Evolutionary conservation across 2,113 vertebrate genomes (phyloP), one percentile per base, ranked within the genome.

Genomic region (Thamnaconus septentrionalis): DNA sequence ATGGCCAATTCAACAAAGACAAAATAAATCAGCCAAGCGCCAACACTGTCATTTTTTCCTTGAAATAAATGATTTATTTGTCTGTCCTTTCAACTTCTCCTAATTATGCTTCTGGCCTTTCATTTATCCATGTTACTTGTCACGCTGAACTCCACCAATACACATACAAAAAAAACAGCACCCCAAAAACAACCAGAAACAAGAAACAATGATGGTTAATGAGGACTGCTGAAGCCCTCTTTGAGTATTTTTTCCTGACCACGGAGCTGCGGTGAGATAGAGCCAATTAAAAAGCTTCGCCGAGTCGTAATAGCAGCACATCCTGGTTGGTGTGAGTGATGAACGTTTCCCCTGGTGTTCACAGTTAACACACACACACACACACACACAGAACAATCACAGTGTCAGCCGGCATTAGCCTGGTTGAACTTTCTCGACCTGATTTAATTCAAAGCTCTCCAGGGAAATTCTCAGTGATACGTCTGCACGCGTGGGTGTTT

Each of bases 401-500:
- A 72, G 75, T 81, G 78, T 75, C 75, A 12, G 40, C 40, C 55
- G 3, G 73, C 46, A 67, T 81, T 86, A 73, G 59, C 47, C 62
- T 79, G 79, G 79, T 81, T 77, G 73, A 50, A 39, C n/a, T 31
- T 76, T 85, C 77, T 73, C 70, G 75, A 79, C 77, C 48, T 83
- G 75, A 83, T 80, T 75, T 10, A 69, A 81, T 79, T 74, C 80
- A 85, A 73, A 69, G 66, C 6, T 74, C 80, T 78, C 72, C 46
- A 56, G 75, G 75, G 79, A 65, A 56, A 42, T 58, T 62, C 59
- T 64, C 0, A 3, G 45, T 64, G 65, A 49, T 41, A 31, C 65
- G 69, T 48, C 61, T 61, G 18, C 18, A 31, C 18, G 18, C 18
- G 18, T 31, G 18, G 18, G 18, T 31, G 40, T 61, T 8, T 47